These are phyloP conservation scores for Alsophila aescularia DNA, from an alignment of 2,888 invertebrate genomes.

Conservation along the genomic window DNA sequence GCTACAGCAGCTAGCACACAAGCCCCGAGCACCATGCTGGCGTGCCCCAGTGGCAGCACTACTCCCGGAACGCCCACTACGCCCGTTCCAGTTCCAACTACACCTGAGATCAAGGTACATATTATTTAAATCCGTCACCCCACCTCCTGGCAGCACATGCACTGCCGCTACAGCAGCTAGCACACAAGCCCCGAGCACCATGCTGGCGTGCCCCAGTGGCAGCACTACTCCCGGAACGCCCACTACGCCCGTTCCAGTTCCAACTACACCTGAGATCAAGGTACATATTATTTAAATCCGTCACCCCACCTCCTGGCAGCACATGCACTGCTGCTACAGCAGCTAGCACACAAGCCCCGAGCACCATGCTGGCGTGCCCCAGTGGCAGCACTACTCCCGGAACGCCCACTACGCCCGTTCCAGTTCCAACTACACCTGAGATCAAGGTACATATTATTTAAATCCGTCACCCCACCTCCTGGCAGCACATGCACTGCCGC, in stretches of 20 bases:
- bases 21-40: conserved; percentile 37
- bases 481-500: too few species aligned
- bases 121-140: too few species aligned
- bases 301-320: too few species aligned
- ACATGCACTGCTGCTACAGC: too few species aligned
- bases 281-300: too few species aligned
- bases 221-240: conserved; percentile 59
- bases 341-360: conserved; percentile 1
- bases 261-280: conserved; percentile 69
- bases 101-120: conserved; percentile 74
- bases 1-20: not conserved
- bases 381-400: conserved; percentile 53
- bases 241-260: conserved; percentile 61
- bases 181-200: conserved; percentile 31
- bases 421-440: conserved; percentile 64
- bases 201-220: conserved; percentile 38
- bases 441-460: too few species aligned
- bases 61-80: conserved; percentile 58
- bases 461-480: too few species aligned
- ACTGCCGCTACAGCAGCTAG: too few species aligned
- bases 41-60: conserved; percentile 45
- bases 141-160: too few species aligned
- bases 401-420: conserved; percentile 62
- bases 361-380: conserved; percentile 41
- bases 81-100: conserved; percentile 61